Conservation (phyloP, 2,113 vertebrate species). For the Pituophis catenifer region DNA sequence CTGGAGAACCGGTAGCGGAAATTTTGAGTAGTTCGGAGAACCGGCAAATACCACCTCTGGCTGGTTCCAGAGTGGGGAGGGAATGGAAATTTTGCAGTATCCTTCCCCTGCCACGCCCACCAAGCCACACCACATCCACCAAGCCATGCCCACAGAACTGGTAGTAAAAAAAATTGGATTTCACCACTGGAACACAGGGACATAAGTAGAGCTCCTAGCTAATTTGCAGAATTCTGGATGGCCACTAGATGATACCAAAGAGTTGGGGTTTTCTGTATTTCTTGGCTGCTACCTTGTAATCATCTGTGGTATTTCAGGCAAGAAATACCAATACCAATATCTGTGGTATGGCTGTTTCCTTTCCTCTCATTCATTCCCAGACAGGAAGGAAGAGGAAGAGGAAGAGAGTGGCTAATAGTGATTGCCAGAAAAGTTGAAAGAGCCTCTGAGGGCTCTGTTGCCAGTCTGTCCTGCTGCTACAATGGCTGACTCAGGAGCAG, state of each 20-base stretch:
- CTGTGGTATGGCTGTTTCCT: not conserved
- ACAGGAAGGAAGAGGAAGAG: not conserved
- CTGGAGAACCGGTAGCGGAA: too few species aligned
- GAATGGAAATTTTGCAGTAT: too few species aligned
- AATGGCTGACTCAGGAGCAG: not conserved
- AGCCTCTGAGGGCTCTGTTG: not conserved
- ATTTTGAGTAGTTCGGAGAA: too few species aligned
- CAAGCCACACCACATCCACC: too few species aligned
- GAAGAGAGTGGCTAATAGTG: not conserved
- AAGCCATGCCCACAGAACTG: too few species aligned
- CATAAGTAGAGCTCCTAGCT: not conserved
- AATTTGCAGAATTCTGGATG: not conserved
- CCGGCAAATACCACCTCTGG: too few species aligned
- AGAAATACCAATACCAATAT: too few species aligned
- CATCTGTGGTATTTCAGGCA: not conserved
- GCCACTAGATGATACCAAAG: not conserved
- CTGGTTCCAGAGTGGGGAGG: too few species aligned
- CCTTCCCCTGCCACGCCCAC: too few species aligned
- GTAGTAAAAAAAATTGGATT: too few species aligned
- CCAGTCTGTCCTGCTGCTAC: not conserved
- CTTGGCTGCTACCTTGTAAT: not conserved
- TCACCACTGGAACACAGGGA: not conserved
- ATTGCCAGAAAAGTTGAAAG: not conserved
- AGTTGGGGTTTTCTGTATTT: not conserved
- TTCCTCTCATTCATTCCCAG: not conserved